A percentile compares a stretch with the other conserved stretches of the same genome.
phyloP scores from a whole-genome alignment of 1,140 invertebrate genomes.

The Homarus americanus region DNA sequence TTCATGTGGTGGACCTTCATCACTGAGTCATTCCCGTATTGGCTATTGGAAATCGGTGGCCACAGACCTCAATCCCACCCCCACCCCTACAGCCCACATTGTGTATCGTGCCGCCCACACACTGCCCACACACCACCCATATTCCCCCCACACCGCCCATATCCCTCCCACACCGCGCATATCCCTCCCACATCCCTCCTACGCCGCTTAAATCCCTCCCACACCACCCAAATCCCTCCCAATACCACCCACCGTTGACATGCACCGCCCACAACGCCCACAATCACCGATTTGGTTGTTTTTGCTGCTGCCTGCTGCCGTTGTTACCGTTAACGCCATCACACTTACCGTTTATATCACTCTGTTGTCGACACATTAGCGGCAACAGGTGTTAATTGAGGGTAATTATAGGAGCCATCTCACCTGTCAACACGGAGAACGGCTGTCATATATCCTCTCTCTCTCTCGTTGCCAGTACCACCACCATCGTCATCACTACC shows the following conservation, averaged over 20 bases:
- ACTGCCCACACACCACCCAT: too few relatives aligned
- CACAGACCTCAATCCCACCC: conserved; percentile 21
- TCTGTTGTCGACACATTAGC: background rate
- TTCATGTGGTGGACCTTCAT: background rate
- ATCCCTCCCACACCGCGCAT: background rate
- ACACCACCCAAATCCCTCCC: background rate
- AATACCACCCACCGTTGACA: background rate
- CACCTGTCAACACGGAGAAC: background rate
- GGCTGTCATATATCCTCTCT: background rate
- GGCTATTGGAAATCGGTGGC: conserved; percentile 49
- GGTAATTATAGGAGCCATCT: background rate
- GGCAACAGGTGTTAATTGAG: background rate
- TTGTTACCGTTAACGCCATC: too few relatives aligned
- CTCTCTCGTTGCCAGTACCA: too few relatives aligned
- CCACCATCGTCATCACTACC: too few relatives aligned
- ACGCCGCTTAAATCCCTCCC: background rate
- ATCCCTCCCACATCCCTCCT: too few relatives aligned
- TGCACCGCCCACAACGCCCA: too few relatives aligned
- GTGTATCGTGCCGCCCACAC: conserved; percentile 2
- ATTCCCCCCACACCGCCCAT: background rate
- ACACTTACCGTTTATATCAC: too few relatives aligned
- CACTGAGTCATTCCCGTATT: conserved; percentile 52
- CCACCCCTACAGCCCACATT: background rate
- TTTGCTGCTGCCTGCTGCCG: too few relatives aligned
- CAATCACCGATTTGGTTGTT: too few relatives aligned